Conservation (phyloP, 2,888 invertebrate species). For the Phyllotreta cruciferae region DNA sequence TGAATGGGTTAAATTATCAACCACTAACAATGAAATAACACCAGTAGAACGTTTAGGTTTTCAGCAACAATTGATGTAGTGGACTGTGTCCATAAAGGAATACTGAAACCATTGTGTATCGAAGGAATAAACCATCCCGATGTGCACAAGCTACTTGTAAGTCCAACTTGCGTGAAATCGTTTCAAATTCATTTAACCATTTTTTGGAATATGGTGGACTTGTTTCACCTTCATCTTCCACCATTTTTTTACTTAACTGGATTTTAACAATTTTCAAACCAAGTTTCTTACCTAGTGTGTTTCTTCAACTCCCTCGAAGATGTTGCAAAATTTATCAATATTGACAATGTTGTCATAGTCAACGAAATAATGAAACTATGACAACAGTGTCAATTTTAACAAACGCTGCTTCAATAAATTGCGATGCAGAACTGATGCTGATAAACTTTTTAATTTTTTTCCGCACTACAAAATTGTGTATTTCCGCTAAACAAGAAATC, state of each 20-base stretch:
- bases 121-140: too few species aligned
- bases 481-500: not conserved
- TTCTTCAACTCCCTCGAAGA: not conserved
- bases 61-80: too few species aligned
- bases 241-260: not conserved
- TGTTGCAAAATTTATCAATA: conserved; percentile 47
- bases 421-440: not conserved
- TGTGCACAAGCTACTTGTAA: too few species aligned
- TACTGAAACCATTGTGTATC: too few species aligned
- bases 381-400: conserved; percentile 52
- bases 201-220: too few species aligned
- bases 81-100: too few species aligned
- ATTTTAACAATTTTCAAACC: not conserved
- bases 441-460: not conserved
- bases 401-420: conserved; percentile 39
- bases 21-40: too few species aligned
- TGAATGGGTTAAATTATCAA: too few species aligned
- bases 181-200: too few species aligned
- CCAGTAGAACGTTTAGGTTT: too few species aligned
- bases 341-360: conserved; percentile 52
- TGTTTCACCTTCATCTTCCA: too few species aligned
- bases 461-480: not conserved
- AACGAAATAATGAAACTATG: conserved; percentile 48
- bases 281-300: not conserved
- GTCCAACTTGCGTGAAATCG: too few species aligned